Conservation (phyloP, 35 echinoderm and acorn worm genomes). For the Eucidaris tribuloides region DNA sequence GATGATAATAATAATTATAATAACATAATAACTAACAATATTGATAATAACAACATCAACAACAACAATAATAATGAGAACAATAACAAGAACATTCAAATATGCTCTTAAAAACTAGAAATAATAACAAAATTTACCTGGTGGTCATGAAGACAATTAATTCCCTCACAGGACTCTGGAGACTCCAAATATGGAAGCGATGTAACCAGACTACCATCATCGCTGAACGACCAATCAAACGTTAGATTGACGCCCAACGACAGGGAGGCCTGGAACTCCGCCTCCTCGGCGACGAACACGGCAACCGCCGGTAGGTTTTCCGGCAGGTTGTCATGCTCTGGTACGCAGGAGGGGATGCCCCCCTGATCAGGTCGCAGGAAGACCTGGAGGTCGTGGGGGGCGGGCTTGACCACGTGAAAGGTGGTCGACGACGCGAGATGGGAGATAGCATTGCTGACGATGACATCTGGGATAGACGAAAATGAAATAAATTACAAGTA, state of each 20-base stretch:
- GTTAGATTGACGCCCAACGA: constrained; percentile 69
- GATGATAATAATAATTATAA: no score
- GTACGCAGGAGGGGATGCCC: constrained; percentile 75
- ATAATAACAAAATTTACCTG: constrained; percentile 41
- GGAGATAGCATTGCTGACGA: constrained; percentile 59
- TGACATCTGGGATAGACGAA: no score
- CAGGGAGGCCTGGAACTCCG: constrained; percentile 65
- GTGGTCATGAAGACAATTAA: constrained; percentile 58
- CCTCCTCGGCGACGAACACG: constrained; percentile 56
- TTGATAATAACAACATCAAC: no score
- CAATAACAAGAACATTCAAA: no score
- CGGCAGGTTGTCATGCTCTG: constrained; percentile 12
- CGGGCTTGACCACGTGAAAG: constrained; percentile 62
- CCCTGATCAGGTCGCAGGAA: constrained; percentile 39
- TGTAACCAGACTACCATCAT: constrained; percentile 17
- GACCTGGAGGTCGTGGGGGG: constrained; percentile 75
- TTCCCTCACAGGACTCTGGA: constrained; percentile 40
- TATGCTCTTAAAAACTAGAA: no score
- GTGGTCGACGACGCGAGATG: constrained; percentile 14
- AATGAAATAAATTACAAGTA: no score
- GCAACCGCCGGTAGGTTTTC: constrained; percentile 16
- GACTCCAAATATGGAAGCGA: constrained; percentile 15
- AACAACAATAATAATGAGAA: no score
- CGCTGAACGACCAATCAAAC: constrained; percentile 68
- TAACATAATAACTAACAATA: no score